Base-by-base conservation (phyloP, 2,888 invertebrate species). In the Monopis laevigella region DNA sequence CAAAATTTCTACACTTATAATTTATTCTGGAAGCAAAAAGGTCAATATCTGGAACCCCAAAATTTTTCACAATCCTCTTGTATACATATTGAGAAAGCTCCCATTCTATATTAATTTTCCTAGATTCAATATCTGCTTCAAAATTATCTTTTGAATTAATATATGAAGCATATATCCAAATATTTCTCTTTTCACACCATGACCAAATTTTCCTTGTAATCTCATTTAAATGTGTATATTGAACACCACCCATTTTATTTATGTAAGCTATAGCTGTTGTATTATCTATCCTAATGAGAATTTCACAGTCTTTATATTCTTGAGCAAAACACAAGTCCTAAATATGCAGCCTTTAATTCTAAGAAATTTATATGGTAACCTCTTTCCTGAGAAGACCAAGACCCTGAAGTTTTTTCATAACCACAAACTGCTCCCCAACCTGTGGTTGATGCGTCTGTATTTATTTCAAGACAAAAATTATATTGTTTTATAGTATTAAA, bases 21-120 rank as follows among this genome's bases (percentile, higher is more conserved):
- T 55, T 54, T 2, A 46, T 11, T 2, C 51, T 27, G 16, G 39
- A 45, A 0, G 52, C 52, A 21, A 53, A 54, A 8, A 54, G 12
- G 24, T 54, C 51, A 2, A 53, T 48, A 0, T 46, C 13, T 13
- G 53, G 52, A 2, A 6, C 1, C 2, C 51, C 46, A 39, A 52
- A 48, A 14, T 2, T 26, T 14, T 39, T n/a, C 3, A 17, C 21
- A n/a, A 48, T 38, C 6, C n/a, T 19, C 7, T 21, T n/a, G 28
- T 40, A 48, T 1, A 41, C 42, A 17, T 26, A 21, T 8, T 44
- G 32, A 7, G 39, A 18, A 11, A 47, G 24, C 29, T 45, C 45
- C 48, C 45, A 46, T 38, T 48, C 46, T 24, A 44, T 46, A n/a
- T 45, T 36, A 10, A 26, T 14, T 24, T 40, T 41, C 3, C 49